Base-by-base conservation (phyloP, 2,888 invertebrate genomes). In the Agrochola lota region DNA sequence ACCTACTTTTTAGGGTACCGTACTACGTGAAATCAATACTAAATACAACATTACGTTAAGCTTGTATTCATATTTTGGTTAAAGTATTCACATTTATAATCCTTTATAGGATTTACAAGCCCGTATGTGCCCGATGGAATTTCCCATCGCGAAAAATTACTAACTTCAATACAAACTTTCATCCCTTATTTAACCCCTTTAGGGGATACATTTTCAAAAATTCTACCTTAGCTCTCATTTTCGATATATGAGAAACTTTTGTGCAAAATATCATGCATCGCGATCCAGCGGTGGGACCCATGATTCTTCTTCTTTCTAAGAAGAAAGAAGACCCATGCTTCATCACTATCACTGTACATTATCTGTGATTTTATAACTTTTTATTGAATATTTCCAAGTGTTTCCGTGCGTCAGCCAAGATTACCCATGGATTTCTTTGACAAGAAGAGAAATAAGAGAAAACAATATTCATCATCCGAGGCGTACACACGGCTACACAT, bases 1-100 rank as follows among this genome's bases (percentile, higher is more conserved):
- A 77, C 68, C 67, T 76, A 73, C 69, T 85, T 83, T 77, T 81
- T 69, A 81, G 86, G 78, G 78, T 74, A 74, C 75, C 71, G 71
- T 64, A 30, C 30, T 62, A 40, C 30, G 26, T 46, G 4, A 57
- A 74, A 78, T 64, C 60, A 57, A 72, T 80, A 60, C 40, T 60
- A 59, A 72, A 64, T 46, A 80, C n/a, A n/a, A n/a, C 17, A 49
- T 64, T 15, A n/a, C 23, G 59, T 26, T 12, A 49, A 52, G 17
- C 35, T 60, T 57, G 6, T 73, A 49, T 23, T 30, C 1, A 17
- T 46, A 63, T 35, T 23, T 59, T n/a, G 35, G 57, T 57, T 6
- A 11, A 0, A 67, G 3, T 68, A 1, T 35, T 30, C 17, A 69
- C n/a, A n/a, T 59, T 59, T 15, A 30, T 30, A 23, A 8, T 23